Evolutionary conservation across 2,888 invertebrate genomes (phyloP), one percentile per base, ranked within the genome.

Genomic region (Hedychridium roseum): DNA sequence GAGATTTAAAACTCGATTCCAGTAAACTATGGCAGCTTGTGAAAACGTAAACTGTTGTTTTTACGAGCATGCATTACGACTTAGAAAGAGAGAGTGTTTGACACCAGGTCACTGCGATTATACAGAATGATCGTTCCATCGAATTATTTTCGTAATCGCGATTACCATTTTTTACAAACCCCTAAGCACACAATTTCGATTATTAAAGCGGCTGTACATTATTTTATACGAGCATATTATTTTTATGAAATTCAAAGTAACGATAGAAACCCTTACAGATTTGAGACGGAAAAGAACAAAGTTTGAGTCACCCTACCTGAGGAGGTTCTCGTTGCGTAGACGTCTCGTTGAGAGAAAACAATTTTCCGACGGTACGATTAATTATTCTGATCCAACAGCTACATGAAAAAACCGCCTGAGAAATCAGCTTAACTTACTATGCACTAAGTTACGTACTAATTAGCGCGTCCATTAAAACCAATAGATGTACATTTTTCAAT

Each of bases 261-360:
- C 28, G 27, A 17, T 54, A 59, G 51, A 54, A 57, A 56, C 53
- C 60, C 50, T 73, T 73, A 53, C 73, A 73, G 73, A 73, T 72
- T 60, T 73, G 65, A 71, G 72, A 66, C 71, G 73, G 69, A 73
- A 73, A 73, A 73, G 73, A 73, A 71, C 73, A 71, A 73, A 73
- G 71, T 73, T 73, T 72, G 71, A 73, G 60, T 72, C 73, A 49
- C 58, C 73, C 63, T 59, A 65, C 64, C 69, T 66, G 66, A 72
- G 68, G 70, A 68, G 59, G 60, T 73, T 73, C 66, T 73, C 70
- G 42, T 71, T 73, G 55, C 62, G 66, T 70, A 73, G 69, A 60
- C 71, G 65, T 64, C 71, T 73, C 57, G 63, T 70, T 65, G 73
- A 73, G 61, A 69, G 73, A 73, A 70, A 67, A 50, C 71, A 71